These are phyloP conservation scores for Capreolus pygargus DNA, from an alignment of 2,113 vertebrate genomes.

Conservation along the genomic window DNA sequence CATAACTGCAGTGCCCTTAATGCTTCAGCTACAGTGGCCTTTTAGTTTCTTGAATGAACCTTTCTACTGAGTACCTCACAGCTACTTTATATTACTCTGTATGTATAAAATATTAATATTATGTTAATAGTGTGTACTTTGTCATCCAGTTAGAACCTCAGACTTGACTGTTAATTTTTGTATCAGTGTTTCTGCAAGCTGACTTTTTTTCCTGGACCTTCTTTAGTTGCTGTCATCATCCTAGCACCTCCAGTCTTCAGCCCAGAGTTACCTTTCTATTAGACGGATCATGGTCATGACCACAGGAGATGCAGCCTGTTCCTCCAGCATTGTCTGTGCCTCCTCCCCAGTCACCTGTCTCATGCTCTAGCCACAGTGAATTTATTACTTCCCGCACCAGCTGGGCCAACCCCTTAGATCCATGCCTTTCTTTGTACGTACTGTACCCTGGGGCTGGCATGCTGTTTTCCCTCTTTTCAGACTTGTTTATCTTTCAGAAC, in stretches of 20 bases:
- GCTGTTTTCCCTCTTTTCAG: neutral
- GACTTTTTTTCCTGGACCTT: neutral
- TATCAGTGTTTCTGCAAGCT: neutral
- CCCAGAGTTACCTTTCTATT: neutral
- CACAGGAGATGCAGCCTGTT: neutral
- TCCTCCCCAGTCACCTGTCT: neutral
- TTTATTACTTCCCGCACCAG: neutral
- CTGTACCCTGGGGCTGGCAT: neutral
- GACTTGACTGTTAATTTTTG: neutral
- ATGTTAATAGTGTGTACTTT: neutral
- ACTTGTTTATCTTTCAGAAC: neutral
- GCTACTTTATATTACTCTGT: neutral
- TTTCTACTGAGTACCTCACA: neutral
- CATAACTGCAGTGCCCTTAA: neutral
- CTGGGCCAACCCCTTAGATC: neutral
- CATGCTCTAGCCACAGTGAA: neutral
- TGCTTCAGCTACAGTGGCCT: neutral
- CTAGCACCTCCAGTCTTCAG: neutral
- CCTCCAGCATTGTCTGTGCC: neutral
- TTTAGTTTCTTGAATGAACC: neutral
- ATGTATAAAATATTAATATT: neutral
- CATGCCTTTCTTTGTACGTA: neutral
- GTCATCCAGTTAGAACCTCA: neutral
- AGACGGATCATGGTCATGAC: neutral
- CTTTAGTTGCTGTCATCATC: neutral